phyloP scores from a whole-genome alignment of 2,113 vertebrate genomes.

The Amphiprion percula region DNA sequence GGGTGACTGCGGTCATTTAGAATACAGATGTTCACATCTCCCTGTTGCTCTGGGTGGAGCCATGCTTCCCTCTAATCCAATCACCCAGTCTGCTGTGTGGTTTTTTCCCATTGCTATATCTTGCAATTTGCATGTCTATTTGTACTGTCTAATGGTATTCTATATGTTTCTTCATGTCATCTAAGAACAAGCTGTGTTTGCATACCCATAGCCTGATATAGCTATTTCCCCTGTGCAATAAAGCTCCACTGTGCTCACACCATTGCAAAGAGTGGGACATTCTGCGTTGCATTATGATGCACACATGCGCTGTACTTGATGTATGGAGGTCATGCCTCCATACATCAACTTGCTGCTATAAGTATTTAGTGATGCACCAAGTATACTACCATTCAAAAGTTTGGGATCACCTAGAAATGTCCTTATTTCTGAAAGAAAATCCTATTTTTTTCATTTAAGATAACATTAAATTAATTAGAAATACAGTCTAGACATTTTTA shows the following conservation, averaged over 20 bases:
- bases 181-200: background rate
- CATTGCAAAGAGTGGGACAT: conserved; percentile 3
- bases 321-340: background rate
- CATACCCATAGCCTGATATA: background rate
- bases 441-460: too few relatives aligned
- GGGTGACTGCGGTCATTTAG: conserved; percentile 50
- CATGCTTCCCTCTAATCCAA: conserved; percentile 15
- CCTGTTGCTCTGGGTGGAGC: conserved; percentile 36
- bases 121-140: background rate
- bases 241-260: conserved; percentile 15
- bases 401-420: too few relatives aligned
- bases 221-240: background rate
- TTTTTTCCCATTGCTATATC: background rate
- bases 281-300: background rate
- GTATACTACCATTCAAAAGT: background rate
- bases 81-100: conserved; percentile 9
- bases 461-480: too few relatives aligned
- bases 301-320: background rate
- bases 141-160: background rate
- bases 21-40: conserved; percentile 69
- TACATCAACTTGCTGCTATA: background rate
- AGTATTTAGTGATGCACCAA: background rate
- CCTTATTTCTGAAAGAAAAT: too few relatives aligned
- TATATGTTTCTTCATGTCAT: background rate
- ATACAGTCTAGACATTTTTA: too few relatives aligned